A percentile compares a stretch with the other conserved stretches of the same genome.
phyloP scores from a whole-genome alignment of 2,113 vertebrate genomes.

The Toxotes chatareus region DNA sequence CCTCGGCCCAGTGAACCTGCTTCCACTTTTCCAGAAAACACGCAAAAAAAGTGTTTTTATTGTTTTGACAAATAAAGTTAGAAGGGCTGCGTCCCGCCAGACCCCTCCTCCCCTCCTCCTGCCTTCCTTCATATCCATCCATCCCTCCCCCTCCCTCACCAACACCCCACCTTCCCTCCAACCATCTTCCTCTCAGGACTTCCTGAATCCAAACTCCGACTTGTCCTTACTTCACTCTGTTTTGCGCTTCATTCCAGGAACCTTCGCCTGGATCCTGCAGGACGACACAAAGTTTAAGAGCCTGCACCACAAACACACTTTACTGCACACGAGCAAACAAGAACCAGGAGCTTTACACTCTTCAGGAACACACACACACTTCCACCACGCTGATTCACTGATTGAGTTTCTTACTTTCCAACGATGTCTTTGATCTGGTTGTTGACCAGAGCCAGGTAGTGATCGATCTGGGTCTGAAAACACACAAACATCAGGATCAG shows the following conservation, averaged over 20 bases:
- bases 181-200: slow-evolving; percentile 73
- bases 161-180: slow-evolving; percentile 49
- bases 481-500: not conserved
- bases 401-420: slow-evolving; percentile 87
- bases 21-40: slow-evolving; percentile 83
- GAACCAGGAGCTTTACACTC: too few species aligned
- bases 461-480: slow-evolving; percentile 93
- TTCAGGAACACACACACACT: too few species aligned
- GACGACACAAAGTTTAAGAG: not conserved
- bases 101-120: slow-evolving; percentile 34
- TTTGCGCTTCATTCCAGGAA: slow-evolving; percentile 96
- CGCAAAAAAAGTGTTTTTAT: slow-evolving; percentile 82
- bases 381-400: too few species aligned
- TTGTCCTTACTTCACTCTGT: slow-evolving; percentile 85
- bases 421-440: slow-evolving; percentile 91
- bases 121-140: slow-evolving; percentile 48
- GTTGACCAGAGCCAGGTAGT: slow-evolving; percentile 90
- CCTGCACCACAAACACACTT: too few species aligned
- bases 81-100: slow-evolving; percentile 78
- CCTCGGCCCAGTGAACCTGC: slow-evolving; percentile 79
- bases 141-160: not conserved
- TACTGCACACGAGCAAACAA: too few species aligned
- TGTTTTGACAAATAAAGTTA: slow-evolving; percentile 86
- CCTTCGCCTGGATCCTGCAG: slow-evolving; percentile 93
- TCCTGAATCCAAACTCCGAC: slow-evolving; percentile 47